phyloP scores from a whole-genome alignment of 2,797 vertebrate species.

The Mormyrus proboscirostris region DNA sequence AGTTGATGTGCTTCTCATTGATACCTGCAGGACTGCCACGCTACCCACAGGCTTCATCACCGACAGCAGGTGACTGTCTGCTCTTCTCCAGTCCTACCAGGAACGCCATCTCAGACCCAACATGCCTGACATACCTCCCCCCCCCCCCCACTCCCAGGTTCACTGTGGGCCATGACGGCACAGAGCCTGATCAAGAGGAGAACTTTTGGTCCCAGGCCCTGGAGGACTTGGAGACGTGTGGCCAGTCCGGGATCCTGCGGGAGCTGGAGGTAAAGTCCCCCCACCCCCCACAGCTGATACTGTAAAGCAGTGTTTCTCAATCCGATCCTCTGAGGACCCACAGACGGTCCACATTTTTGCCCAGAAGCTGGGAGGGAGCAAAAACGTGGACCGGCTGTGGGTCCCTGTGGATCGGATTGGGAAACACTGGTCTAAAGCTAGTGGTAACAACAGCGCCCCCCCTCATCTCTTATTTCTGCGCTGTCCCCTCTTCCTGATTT shows the following conservation, averaged over 20 bases:
- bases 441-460: neutral
- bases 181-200: slow-evolving; percentile 91
- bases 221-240: slow-evolving; percentile 95
- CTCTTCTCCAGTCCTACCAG: neutral
- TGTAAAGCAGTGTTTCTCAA: neutral
- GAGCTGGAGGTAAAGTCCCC: slow-evolving; percentile 81
- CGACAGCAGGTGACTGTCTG: slow-evolving; percentile 65
- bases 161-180: slow-evolving; percentile 73
- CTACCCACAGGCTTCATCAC: slow-evolving; percentile 66
- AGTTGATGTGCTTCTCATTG: slow-evolving; percentile 38
- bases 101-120: neutral
- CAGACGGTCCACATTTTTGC: neutral
- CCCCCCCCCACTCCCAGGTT: slow-evolving; percentile 61
- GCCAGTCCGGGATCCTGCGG: slow-evolving; percentile 92
- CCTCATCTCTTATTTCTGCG: slow-evolving; percentile 33
- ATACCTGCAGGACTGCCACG: slow-evolving; percentile 57
- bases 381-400: neutral
- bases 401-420: neutral
- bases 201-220: slow-evolving; percentile 98
- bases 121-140: slow-evolving; percentile 17
- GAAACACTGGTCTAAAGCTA: neutral
- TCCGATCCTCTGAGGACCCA: neutral
- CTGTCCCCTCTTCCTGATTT: slow-evolving; percentile 32
- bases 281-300: neutral
- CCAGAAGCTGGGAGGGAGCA: neutral